Percentiles rank a stretch among this genome's conserved stretches.
Conservation (phyloP, 2,888 invertebrate genomes). For the Polyommatus iphigenia region DNA sequence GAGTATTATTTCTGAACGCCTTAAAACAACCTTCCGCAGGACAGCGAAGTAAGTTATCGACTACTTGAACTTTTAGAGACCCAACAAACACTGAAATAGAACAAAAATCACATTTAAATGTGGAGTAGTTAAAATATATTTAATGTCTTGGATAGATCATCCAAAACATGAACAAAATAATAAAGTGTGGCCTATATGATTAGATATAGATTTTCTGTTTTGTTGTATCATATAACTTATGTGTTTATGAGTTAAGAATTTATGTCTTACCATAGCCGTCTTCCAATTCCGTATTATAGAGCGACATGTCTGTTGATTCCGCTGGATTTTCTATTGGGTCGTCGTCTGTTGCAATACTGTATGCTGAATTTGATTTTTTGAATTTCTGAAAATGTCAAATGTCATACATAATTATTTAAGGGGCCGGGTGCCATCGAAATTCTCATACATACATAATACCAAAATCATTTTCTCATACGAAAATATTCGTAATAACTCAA, state of each 20-base stretch:
- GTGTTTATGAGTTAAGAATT: no score
- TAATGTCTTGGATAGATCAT: no score
- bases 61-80: constrained; percentile 83
- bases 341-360: constrained; percentile 30
- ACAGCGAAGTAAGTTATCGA: constrained; percentile 85
- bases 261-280: constrained; percentile 63
- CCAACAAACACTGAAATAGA: constrained; percentile 76
- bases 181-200: no score
- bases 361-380: background rate
- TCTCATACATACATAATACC: no score
- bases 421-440: no score
- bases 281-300: constrained; percentile 53
- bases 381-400: background rate
- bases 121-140: no score
- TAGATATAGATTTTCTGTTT: no score
- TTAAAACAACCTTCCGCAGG: constrained; percentile 92
- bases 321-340: constrained; percentile 35
- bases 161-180: no score
- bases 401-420: background rate
- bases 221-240: no score
- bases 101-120: background rate
- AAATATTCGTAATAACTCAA: no score
- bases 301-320: constrained; percentile 26
- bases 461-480: no score
- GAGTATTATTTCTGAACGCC: constrained; percentile 93